A percentile compares a stretch with the other conserved stretches of the same genome.
phyloP scores from a whole-genome alignment of 1,140 invertebrate genomes.

The Bombus cullumanus region DNA sequence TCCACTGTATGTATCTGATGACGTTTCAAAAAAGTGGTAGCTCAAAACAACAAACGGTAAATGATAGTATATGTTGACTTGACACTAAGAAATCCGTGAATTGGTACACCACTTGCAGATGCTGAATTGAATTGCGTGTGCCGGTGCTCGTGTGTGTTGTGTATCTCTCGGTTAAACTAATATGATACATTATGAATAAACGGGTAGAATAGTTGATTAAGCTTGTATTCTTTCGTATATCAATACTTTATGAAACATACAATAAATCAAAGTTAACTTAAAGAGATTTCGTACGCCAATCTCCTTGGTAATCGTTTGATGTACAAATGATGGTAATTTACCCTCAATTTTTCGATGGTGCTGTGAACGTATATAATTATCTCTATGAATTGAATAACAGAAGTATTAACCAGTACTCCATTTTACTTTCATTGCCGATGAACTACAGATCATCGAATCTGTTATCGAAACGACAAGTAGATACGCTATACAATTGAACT shows the following conservation, averaged over 20 bases:
- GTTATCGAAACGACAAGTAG: conserved; percentile 35
- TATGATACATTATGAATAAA: conserved; percentile 4
- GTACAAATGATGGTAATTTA: conserved; percentile 8
- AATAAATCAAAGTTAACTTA: not conserved
- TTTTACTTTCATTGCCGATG: conserved; percentile 22
- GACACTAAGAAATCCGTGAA: conserved; percentile 1
- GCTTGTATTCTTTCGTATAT: not conserved
- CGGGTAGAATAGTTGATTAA: conserved; percentile 9
- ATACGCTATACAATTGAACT: conserved; percentile 59
- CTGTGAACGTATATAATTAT: conserved; percentile 21
- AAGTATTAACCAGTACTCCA: conserved; percentile 15
- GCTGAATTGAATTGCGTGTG: not conserved
- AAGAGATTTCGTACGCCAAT: not conserved
- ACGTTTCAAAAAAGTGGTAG: not conserved
- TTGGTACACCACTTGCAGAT: not conserved
- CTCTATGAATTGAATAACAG: conserved; percentile 26
- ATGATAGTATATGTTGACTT: not conserved
- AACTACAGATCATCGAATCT: conserved; percentile 7
- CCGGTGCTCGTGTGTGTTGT: conserved; percentile 6
- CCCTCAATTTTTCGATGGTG: not conserved
- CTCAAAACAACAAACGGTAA: conserved; percentile 5
- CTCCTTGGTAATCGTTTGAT: not conserved
- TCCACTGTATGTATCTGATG: conserved; percentile 33
- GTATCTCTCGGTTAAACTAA: not conserved
- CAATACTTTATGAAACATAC: not conserved